Evolutionary conservation across 2,888 invertebrate genomes (phyloP), one percentile per base, ranked within the genome.

Genomic region (Campoletis raptor): DNA sequence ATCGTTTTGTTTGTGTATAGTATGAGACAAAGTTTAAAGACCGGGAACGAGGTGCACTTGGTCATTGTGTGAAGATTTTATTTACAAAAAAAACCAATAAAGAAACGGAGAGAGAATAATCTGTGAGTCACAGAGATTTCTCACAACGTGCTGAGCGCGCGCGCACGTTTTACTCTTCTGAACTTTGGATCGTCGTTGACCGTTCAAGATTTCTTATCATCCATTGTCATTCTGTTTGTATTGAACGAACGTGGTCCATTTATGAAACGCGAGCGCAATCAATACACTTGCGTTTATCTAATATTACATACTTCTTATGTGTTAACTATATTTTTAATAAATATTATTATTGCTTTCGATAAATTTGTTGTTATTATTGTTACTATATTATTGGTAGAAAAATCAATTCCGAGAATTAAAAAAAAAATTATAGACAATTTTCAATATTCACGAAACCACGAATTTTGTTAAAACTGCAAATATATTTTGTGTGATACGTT

Each of bases 131-230:
- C 24, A 80, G 80, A 81, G 66, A 73, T 74, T 7, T 52, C n/a
- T 12, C 40, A 66, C 36, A 21, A 57, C 73, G 76, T 74, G 64
- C 10, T 30, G 52, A 66, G 24, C 52, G 64, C 36, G 64, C 83
- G 83, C 24, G 64, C 83, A 80, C 73, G 67, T 82, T 82, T 84
- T 79, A 81, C 74, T 84, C 77, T 70, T 10, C n/a, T 82, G 86
- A 84, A 86, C 86, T 86, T 86, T 86, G 86, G 84, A 86, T 86
- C 86, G 81, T 69, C 73, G 48, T 81, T 81, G 81, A 86, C 86
- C 84, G 81, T 37, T 57, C 81, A 69, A 9, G 42, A 69, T 30
- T 81, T 37, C 81, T 86, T 86, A 86, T 86, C 86, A 70, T 64
- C 70, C 86, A 84, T 81, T 81, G 84, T 86, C 72, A 69, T 69